Conservation (phyloP, 2,888 invertebrate genomes). For the Nymphalis c-album region DNA sequence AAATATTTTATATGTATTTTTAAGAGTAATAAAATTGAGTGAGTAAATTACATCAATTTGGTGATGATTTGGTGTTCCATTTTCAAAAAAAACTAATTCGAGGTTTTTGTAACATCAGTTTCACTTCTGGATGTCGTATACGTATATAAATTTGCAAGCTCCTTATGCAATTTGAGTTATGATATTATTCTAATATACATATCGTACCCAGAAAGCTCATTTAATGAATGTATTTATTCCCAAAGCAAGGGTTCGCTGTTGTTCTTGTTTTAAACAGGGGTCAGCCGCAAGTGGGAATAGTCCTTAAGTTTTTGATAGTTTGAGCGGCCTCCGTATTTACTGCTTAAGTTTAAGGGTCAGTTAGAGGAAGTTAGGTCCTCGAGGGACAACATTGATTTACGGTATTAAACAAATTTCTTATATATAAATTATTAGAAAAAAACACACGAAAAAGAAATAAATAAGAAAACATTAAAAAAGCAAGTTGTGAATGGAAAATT, state of each 20-base stretch:
- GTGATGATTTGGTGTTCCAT: too few species aligned
- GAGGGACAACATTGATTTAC: conserved; percentile 51
- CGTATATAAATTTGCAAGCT: background rate
- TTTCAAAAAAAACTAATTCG: too few species aligned
- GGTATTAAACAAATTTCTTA: conserved; percentile 23
- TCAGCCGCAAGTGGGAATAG: conserved; percentile 67
- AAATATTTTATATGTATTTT: too few species aligned
- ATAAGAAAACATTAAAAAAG: too few species aligned
- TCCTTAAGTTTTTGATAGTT: conserved; percentile 79
- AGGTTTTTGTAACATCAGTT: too few species aligned
- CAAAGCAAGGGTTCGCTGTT: conserved; percentile 49
- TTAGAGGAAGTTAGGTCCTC: conserved; percentile 60
- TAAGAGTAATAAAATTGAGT: too few species aligned
- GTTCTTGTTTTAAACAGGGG: conserved; percentile 61
- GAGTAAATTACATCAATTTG: too few species aligned
- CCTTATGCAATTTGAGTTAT: conserved; percentile 7
- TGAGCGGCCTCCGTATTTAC: conserved; percentile 77
- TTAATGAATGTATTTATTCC: conserved; percentile 51
- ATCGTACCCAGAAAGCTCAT: conserved; percentile 42
- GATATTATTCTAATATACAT: conserved; percentile 40
- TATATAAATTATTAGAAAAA: conserved; percentile 1
- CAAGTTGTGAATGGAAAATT: too few species aligned
- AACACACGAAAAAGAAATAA: background rate
- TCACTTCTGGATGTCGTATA: too few species aligned
- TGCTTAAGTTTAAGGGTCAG: conserved; percentile 77